Evolutionary conservation across 2,888 invertebrate species (phyloP), one percentile per base, ranked within the genome.

Genomic region (Eupithecia tripunctaria): DNA sequence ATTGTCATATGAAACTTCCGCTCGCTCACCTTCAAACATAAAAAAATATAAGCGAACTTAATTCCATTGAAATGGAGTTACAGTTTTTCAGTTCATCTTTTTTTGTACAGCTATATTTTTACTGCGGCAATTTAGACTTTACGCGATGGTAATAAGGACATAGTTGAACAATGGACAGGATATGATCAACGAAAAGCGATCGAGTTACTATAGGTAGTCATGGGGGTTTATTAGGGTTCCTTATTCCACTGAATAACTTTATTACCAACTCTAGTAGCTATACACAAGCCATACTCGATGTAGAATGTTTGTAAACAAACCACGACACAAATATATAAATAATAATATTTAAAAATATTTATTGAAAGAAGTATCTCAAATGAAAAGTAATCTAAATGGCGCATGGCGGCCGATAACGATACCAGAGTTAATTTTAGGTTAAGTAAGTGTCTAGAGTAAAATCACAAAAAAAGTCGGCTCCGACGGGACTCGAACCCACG

Each of bases 101-200:
- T 68, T 60, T 29, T 56, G 41, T n/a, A 14, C 43, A 47, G 27
- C 59, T 60, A n/a, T 63, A 36, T 32, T 62, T n/a, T 70, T 2
- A 14, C 18, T 8, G 18, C 8, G 21, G 62, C 1, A 63, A 36
- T 63, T 27, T 62, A n/a, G 27, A 63, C 71, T 51, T 27, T 71
- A 71, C 6, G 4, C 47, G 18, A 59, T 68, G 59, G 63, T 43
- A 59, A 65, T 73, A 71, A 60, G 65, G 63, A 70, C 29, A n/a
- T 21, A 36, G 63, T 41, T 66, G 60, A 41, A 76, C 80, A 81
- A 79, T 74, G 60, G 68, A 70, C 73, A 77, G 80, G 80, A 81
- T 76, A 76, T 68, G 69, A 59, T 70, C 78, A 77, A 78, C 78
- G 75, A 74, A 73, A 69, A 65, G 74, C 63, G 68, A 76, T 77